phyloP scores from a whole-genome alignment of 2,797 vertebrate species.

The Phalloptychus januarius region DNA sequence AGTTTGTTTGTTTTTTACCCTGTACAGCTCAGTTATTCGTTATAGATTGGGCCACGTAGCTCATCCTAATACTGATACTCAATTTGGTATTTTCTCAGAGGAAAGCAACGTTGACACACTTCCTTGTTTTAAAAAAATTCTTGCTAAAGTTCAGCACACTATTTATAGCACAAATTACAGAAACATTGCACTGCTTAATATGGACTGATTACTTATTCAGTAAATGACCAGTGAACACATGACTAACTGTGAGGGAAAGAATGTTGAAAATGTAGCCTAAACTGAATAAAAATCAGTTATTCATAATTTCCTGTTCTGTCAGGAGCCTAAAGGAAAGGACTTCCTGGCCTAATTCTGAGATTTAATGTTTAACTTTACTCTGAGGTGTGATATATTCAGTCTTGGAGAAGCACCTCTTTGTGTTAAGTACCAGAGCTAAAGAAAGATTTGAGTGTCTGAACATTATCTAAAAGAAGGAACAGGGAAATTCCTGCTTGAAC shows the following conservation, averaged over 20 bases:
- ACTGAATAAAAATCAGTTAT: neutral
- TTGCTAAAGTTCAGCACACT: conserved; percentile 1
- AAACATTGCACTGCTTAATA: neutral
- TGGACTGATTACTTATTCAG: neutral
- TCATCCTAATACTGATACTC: neutral
- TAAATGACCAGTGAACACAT: neutral
- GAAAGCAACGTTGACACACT: neutral
- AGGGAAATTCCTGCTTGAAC: neutral
- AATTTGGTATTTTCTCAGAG: neutral
- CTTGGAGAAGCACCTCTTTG: neutral
- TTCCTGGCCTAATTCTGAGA: neutral
- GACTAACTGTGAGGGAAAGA: neutral
- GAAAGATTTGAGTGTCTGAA: neutral
- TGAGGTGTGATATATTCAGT: neutral
- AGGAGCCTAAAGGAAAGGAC: neutral
- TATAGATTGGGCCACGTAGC: neutral
- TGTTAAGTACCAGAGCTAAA: neutral
- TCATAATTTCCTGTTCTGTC: neutral
- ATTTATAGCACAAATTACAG: conserved; percentile 2
- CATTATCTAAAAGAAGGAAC: neutral
- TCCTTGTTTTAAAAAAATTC: neutral
- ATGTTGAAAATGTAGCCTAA: neutral
- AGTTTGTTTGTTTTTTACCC: neutral
- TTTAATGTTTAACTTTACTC: neutral
- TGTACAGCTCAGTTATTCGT: neutral